These are phyloP conservation scores for Prionailurus bengalensis DNA, from an alignment of 2,113 vertebrate species.

Conservation along the genomic window DNA sequence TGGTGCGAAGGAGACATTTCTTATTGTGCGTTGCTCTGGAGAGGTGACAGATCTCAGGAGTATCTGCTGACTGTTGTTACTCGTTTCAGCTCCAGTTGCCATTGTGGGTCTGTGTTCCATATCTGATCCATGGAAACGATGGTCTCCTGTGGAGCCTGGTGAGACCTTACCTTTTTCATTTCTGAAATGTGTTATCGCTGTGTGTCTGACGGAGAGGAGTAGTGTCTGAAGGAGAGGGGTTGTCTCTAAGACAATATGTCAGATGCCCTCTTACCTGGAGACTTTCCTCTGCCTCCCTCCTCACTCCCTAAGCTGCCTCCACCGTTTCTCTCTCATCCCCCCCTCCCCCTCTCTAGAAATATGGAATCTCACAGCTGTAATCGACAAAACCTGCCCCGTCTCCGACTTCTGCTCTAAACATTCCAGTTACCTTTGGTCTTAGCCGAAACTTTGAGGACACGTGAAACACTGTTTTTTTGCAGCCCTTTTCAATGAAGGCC, in stretches of 20 bases:
- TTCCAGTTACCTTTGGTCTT: background rate
- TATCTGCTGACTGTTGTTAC: background rate
- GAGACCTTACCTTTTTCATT: background rate
- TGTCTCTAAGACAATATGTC: background rate
- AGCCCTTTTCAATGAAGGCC: background rate
- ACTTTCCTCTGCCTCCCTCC: background rate
- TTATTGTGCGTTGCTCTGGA: background rate
- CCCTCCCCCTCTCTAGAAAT: rapidly evolving
- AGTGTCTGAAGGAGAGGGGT: background rate
- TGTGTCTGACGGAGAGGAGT: background rate
- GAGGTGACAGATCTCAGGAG: background rate
- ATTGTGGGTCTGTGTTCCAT: background rate
- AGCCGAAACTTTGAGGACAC: background rate
- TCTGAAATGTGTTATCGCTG: background rate
- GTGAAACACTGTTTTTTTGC: background rate
- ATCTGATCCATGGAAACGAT: background rate
- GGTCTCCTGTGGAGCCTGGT: background rate
- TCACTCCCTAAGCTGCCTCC: background rate
- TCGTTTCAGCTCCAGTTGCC: background rate
- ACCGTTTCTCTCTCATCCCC: background rate
- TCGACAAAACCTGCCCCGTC: background rate
- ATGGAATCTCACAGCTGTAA: background rate
- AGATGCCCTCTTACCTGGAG: background rate
- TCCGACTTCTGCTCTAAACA: background rate
- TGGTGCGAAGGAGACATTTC: background rate